phyloP scores from a whole-genome alignment of 1,140 invertebrate genomes.

The Telenomus remus region DNA sequence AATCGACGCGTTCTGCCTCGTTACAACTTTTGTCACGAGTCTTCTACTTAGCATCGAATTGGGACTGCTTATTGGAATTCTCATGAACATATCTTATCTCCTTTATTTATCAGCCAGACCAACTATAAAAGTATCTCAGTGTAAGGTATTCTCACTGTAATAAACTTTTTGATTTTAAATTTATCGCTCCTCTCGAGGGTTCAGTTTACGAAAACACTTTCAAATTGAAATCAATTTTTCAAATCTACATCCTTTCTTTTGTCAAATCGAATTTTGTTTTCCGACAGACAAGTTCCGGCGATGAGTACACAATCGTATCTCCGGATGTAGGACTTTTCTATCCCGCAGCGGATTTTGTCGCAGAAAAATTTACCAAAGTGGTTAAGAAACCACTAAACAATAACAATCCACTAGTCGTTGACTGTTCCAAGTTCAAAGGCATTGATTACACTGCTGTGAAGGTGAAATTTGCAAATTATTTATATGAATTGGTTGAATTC shows the following conservation, averaged over 20 bases:
- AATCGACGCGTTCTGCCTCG: conserved; percentile 77
- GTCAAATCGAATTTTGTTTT: no score
- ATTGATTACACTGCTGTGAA: conserved; percentile 81
- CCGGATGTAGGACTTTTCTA: conserved; percentile 77
- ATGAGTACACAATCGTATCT: no score
- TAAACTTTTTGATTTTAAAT: conserved; percentile 8
- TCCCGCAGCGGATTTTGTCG: conserved; percentile 79
- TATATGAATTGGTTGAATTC: no score
- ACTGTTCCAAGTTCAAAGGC: conserved; percentile 78
- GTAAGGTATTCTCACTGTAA: conserved; percentile 66
- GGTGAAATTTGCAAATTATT: conserved; percentile 46
- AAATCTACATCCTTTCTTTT: no score
- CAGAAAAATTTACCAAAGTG: conserved; percentile 73
- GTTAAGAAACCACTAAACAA: conserved; percentile 65
- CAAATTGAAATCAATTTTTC: not conserved
- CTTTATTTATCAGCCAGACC: conserved; percentile 77
- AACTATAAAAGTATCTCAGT: conserved; percentile 64
- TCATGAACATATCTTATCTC: conserved; percentile 78
- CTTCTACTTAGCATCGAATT: conserved; percentile 80
- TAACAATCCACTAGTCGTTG: conserved; percentile 76
- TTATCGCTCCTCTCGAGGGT: not conserved
- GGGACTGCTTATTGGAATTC: conserved; percentile 81
- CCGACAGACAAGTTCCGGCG: no score
- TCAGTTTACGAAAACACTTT: not conserved
- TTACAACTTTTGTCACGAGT: conserved; percentile 78